Conservation (phyloP, 2,113 vertebrate species). For the Cyprinodon brontotheroides region DNA sequence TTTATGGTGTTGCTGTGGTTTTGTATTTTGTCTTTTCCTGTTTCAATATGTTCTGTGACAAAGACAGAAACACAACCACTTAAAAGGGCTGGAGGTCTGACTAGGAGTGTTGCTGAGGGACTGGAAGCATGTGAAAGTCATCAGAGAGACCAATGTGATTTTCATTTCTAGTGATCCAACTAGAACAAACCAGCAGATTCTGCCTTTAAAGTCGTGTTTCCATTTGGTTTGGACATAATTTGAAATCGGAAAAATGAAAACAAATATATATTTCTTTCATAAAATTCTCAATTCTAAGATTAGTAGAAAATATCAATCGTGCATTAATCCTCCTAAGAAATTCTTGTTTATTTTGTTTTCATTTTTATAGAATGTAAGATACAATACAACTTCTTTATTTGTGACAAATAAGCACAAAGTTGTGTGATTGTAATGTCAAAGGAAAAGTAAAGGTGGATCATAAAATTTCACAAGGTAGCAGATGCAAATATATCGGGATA, state of each 20-base stretch:
- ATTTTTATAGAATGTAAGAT: too few relatives aligned
- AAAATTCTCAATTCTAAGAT: background rate
- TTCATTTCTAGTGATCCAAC: constrained; percentile 54
- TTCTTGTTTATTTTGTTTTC: background rate
- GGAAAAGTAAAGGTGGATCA: too few relatives aligned
- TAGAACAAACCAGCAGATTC: constrained; percentile 36
- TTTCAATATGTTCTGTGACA: constrained; percentile 19
- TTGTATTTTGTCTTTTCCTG: constrained; percentile 6
- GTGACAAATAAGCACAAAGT: too few relatives aligned
- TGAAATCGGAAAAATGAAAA: background rate
- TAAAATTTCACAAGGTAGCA: too few relatives aligned
- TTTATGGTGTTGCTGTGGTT: background rate
- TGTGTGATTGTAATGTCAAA: too few relatives aligned
- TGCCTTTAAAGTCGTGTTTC: constrained; percentile 10
- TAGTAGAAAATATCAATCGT: background rate
- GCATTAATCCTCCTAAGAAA: background rate
- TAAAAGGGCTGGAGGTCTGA: constrained; percentile 42
- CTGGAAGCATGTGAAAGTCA: constrained; percentile 73
- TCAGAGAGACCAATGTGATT: constrained; percentile 66
- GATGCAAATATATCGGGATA: too few relatives aligned
- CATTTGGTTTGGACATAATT: background rate
- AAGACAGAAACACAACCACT: constrained; percentile 10
- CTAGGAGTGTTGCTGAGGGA: constrained; percentile 40
- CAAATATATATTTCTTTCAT: background rate
- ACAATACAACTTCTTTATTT: too few relatives aligned